phyloP scores from a whole-genome alignment of 2,113 vertebrate genomes.

The Mohoua ochrocephala region DNA sequence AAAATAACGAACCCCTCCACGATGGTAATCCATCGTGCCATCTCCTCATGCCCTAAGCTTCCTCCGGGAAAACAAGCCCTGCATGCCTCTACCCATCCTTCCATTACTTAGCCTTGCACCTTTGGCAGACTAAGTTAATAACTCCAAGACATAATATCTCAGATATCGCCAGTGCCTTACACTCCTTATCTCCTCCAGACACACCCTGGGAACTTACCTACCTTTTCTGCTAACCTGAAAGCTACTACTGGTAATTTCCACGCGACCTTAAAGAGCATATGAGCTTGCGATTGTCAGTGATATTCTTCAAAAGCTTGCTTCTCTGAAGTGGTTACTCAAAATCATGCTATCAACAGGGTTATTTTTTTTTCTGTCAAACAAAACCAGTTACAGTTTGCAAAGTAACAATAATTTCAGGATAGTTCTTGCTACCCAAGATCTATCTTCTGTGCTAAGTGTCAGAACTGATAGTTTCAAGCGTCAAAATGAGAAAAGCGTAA shows the following conservation, averaged over 20 bases:
- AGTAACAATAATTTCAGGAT: slow-evolving; percentile 9
- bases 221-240: not conserved
- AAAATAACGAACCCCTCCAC: not conserved
- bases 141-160: not conserved
- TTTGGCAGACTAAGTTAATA: not conserved
- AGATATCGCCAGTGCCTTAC: not conserved
- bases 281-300: not conserved
- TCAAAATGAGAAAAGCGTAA: not conserved
- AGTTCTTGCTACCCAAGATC: not conserved
- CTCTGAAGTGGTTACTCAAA: not conserved
- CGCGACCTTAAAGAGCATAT: not conserved
- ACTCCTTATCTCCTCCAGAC: not conserved
- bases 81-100: not conserved
- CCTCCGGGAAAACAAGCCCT: not conserved
- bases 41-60: not conserved
- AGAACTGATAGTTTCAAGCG: not conserved
- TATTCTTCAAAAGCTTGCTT: not conserved
- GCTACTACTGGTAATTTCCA: not conserved
- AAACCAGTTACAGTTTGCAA: not conserved
- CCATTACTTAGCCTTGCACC: not conserved
- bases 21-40: not conserved
- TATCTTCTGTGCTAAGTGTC: not conserved
- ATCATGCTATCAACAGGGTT: not conserved
- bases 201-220: not conserved
- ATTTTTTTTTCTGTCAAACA: not conserved